Conservation (phyloP, 2,113 vertebrate species). For the Puffinus mauretanicus region DNA sequence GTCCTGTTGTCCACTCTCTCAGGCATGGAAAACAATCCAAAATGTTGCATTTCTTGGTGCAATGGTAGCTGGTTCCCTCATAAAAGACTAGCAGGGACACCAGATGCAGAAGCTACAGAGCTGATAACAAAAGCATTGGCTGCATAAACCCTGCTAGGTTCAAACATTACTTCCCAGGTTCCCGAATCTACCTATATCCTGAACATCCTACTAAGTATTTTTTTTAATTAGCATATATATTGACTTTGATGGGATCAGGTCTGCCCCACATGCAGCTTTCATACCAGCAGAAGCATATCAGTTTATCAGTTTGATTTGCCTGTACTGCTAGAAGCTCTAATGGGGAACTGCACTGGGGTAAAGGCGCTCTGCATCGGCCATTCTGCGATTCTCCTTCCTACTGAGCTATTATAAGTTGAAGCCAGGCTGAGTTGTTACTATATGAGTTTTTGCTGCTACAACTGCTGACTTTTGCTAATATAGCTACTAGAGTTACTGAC, state of each 20-base stretch:
- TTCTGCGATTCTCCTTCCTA: background rate
- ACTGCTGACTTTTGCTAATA: background rate
- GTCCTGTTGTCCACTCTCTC: background rate
- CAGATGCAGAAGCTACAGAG: background rate
- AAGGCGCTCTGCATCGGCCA: fast-evolving
- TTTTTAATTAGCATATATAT: background rate
- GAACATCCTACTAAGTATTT: background rate
- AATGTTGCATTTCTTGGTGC: background rate
- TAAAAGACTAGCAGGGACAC: background rate
- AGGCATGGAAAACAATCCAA: background rate
- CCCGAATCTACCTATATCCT: background rate
- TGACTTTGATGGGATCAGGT: background rate
- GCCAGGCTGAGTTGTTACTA: background rate
- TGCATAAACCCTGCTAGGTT: background rate
- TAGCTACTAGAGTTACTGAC: background rate
- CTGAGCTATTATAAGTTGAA: background rate
- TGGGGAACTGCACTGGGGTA: background rate
- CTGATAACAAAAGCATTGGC: background rate
- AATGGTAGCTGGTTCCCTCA: background rate
- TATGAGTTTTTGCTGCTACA: background rate
- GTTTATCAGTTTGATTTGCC: background rate
- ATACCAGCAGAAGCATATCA: background rate
- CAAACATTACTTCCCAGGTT: background rate
- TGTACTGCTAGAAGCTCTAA: background rate
- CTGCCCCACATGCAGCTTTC: background rate